Evolutionary conservation across 2,113 vertebrate genomes (phyloP), one percentile per base, ranked within the genome.

Genomic region (Plestiodon gilberti): DNA sequence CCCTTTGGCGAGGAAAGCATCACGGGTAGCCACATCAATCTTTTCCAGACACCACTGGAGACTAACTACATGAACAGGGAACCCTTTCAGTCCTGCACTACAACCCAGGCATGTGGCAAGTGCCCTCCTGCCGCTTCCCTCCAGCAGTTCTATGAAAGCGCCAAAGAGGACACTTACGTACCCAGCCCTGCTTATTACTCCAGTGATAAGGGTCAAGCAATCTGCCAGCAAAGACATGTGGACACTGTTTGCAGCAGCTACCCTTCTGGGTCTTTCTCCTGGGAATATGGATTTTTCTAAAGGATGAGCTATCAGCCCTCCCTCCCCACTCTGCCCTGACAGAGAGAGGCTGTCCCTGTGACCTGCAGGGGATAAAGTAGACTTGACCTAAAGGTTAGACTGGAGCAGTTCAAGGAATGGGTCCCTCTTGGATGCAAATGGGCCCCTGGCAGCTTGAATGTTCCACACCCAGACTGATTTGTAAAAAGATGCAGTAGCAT

Each of bases 211-310:
- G 89, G 62, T 8, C 91, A 69, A 67, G 64, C 88, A 23, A 67
- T 83, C 71, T 95, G 88, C 87, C 95, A 91, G 64, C 95, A 92
- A 28, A 93, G 91, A 23, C 48, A 78, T 25, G 0, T 7, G 15
- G 94, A 93, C 81, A 89, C n/a, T 85, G 90, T 52, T 79, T 89
- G 75, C 2, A 93, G 75, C 2, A 93, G 94, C 0, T 74, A 95
- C 22, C 83, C 55, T 48, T 22, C 93, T 0, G 84, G 85, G 10
- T 30, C 88, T 0, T 85, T 92, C 2, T 22, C 93, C 64, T 97
- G 97, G 97, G 96, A 95, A 22, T 90, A 93, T 87, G 89, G 96
- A 30, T 92, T 81, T 23, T 81, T 95, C 85, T 95, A 93, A 92
- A 90, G 93, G 76, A 90, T 95, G 28, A 91, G 93, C 6, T 96